phyloP scores from a whole-genome alignment of 2,797 vertebrate species.

The Orestias chungarensis region DNA sequence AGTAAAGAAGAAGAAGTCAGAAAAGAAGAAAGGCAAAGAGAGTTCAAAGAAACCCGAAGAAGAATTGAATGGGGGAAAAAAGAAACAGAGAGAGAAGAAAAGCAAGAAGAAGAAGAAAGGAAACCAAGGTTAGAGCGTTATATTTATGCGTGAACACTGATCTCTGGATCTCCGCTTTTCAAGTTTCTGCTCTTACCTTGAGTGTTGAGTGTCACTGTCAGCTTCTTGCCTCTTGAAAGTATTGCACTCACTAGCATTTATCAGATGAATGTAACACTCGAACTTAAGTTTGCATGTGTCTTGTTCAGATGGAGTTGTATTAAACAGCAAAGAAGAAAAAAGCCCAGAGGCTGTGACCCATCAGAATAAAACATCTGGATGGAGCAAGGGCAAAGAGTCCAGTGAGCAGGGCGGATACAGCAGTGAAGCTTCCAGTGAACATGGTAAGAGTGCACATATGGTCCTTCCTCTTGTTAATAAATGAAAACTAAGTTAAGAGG shows the following conservation, averaged over 20 bases:
- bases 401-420: conserved; percentile 89
- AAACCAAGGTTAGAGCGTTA: conserved; percentile 74
- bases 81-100: conserved; percentile 64
- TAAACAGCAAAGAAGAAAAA: conserved; percentile 92
- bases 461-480: neutral
- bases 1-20: conserved; percentile 60
- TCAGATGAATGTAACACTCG: conserved; percentile 1
- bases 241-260: neutral
- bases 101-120: conserved; percentile 69
- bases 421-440: conserved; percentile 89
- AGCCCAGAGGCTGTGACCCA: conserved; percentile 80
- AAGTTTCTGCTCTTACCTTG: conserved; percentile 6
- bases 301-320: conserved; percentile 83
- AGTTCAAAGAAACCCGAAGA: conserved; percentile 53
- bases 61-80: conserved; percentile 42
- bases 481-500: too few relatives aligned
- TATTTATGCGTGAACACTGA: conserved; percentile 30
- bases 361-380: conserved; percentile 79
- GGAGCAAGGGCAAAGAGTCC: conserved; percentile 86
- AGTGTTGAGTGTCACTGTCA: neutral
- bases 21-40: conserved; percentile 66
- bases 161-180: conserved; percentile 20
- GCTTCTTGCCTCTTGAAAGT: conserved; percentile 4
- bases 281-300: conserved; percentile 28
- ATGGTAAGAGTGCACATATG: conserved; percentile 79